A percentile compares a stretch with the other conserved stretches of the same genome.
phyloP scores from a whole-genome alignment of 2,797 vertebrate species.

The Pagetopsis macropterus region DNA sequence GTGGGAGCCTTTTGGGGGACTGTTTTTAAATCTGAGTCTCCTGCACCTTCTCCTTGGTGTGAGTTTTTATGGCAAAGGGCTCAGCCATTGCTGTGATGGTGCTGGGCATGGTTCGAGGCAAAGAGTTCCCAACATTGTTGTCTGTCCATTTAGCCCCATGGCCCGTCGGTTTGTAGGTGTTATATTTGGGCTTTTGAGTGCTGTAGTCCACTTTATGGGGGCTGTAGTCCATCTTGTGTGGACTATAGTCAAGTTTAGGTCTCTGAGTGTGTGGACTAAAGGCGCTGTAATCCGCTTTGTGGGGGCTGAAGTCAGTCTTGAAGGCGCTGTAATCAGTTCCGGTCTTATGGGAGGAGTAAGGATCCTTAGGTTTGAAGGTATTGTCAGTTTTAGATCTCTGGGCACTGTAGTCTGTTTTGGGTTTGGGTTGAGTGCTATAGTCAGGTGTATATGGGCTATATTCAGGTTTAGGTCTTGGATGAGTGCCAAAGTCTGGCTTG shows the following conservation, averaged over 20 bases:
- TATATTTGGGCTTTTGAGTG: slow-evolving; percentile 89
- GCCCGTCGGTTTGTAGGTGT: slow-evolving; percentile 91
- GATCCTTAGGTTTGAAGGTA: slow-evolving; percentile 76
- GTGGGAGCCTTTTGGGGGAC: slow-evolving; percentile 35
- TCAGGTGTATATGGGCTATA: slow-evolving; percentile 80
- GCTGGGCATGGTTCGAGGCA: slow-evolving; percentile 92
- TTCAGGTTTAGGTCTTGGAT: slow-evolving; percentile 77
- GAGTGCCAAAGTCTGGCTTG: slow-evolving; percentile 77
- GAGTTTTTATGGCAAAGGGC: slow-evolving; percentile 95
- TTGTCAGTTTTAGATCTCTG: slow-evolving; percentile 79
- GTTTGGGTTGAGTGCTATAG: slow-evolving; percentile 82
- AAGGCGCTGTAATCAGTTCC: slow-evolving; percentile 77
- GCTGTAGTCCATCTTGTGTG: slow-evolving; percentile 81
- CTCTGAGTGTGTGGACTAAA: slow-evolving; percentile 81
- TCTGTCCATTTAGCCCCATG: slow-evolving; percentile 97
- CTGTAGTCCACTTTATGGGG: slow-evolving; percentile 80
- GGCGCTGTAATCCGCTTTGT: slow-evolving; percentile 81
- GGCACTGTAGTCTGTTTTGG: slow-evolving; percentile 78
- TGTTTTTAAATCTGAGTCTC: slow-evolving; percentile 95
- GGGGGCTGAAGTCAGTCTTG: slow-evolving; percentile 79
- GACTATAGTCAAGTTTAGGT: slow-evolving; percentile 83
- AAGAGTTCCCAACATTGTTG: slow-evolving; percentile 94
- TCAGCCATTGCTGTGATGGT: slow-evolving; percentile 88
- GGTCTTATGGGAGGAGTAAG: slow-evolving; percentile 76
- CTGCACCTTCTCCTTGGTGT: slow-evolving; percentile 98